phyloP scores from a whole-genome alignment of 2,888 invertebrate genomes.

The Campaea margaritaria region DNA sequence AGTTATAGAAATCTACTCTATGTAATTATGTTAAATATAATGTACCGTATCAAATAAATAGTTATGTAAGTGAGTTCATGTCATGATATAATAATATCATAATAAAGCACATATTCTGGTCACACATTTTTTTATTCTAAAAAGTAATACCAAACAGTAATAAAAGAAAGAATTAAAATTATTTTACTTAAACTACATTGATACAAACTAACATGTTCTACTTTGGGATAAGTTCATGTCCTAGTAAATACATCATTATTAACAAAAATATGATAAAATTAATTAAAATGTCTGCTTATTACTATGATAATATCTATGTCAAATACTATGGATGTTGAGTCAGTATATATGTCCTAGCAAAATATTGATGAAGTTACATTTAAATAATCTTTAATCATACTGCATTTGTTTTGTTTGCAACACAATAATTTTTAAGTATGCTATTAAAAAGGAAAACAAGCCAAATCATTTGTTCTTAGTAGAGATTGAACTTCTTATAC shows the following conservation, averaged over 20 bases:
- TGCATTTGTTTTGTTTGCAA: slow-evolving; percentile 2
- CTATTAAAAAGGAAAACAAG: slow-evolving; percentile 14
- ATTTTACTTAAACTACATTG: slow-evolving; percentile 31
- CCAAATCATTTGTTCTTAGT: slow-evolving; percentile 9
- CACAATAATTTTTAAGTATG: slow-evolving; percentile 3
- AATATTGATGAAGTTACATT: slow-evolving; percentile 1
- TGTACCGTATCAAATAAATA: no score
- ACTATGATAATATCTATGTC: slow-evolving; percentile 37
- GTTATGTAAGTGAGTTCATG: no score
- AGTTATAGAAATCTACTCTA: background rate
- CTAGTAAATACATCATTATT: slow-evolving; percentile 42
- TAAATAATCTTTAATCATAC: background rate
- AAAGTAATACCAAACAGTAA: slow-evolving; percentile 42
- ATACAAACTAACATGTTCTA: slow-evolving; percentile 34
- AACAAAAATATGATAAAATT: slow-evolving; percentile 70
- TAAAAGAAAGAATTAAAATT: slow-evolving; percentile 29
- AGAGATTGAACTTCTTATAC: no score
- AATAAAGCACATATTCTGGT: slow-evolving; percentile 8
- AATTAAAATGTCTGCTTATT: slow-evolving; percentile 51
- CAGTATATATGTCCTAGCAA: slow-evolving; percentile 6
- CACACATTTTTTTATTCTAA: slow-evolving; percentile 29
- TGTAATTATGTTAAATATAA: no score
- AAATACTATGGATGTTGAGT: slow-evolving; percentile 22
- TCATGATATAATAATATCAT: background rate
- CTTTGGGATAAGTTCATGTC: slow-evolving; percentile 46